phyloP scores from a whole-genome alignment of 1,140 invertebrate genomes.

The Drosophila arawakana region DNA sequence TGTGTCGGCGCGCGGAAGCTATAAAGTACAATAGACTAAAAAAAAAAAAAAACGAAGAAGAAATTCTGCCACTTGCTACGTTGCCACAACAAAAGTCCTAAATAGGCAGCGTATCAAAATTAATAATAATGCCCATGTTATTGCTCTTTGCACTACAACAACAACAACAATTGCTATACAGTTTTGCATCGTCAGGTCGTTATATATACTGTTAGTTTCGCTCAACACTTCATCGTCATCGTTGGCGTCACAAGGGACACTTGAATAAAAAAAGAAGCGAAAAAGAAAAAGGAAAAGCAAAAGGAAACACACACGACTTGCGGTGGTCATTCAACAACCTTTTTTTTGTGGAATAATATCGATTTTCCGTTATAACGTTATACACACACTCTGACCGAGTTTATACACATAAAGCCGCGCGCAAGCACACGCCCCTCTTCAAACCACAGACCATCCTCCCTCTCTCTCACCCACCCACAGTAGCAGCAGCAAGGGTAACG shows the following conservation, averaged over 20 bases:
- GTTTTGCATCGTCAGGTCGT: neutral
- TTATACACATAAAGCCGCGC: slow-evolving; percentile 54
- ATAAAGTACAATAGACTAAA: slow-evolving; percentile 11
- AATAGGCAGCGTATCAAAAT: neutral
- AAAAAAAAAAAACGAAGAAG: slow-evolving; percentile 6
- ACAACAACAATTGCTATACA: slow-evolving; percentile 18
- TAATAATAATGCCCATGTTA: slow-evolving; percentile 6
- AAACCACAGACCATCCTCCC: slow-evolving; percentile 20
- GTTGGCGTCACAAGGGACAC: slow-evolving; percentile 22
- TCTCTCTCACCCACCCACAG: neutral
- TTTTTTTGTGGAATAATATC: slow-evolving; percentile 55
- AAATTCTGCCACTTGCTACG: slow-evolving; percentile 11
- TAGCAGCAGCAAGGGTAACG: neutral
- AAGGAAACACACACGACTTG: slow-evolving; percentile 15
- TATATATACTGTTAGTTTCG: slow-evolving; percentile 14
- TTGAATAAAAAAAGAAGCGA: neutral
- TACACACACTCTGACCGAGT: slow-evolving; percentile 80
- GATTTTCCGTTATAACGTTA: slow-evolving; percentile 80
- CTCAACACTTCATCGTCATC: neutral
- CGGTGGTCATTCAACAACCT: slow-evolving; percentile 66
- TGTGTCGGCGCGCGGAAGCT: slow-evolving; percentile 40
- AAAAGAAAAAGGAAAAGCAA: neutral
- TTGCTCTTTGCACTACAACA: slow-evolving; percentile 6
- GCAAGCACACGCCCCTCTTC: slow-evolving; percentile 70
- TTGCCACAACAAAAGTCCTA: slow-evolving; percentile 15